Base-by-base conservation (phyloP, 2,888 invertebrate species). In the Drosophila mercatorum region DNA sequence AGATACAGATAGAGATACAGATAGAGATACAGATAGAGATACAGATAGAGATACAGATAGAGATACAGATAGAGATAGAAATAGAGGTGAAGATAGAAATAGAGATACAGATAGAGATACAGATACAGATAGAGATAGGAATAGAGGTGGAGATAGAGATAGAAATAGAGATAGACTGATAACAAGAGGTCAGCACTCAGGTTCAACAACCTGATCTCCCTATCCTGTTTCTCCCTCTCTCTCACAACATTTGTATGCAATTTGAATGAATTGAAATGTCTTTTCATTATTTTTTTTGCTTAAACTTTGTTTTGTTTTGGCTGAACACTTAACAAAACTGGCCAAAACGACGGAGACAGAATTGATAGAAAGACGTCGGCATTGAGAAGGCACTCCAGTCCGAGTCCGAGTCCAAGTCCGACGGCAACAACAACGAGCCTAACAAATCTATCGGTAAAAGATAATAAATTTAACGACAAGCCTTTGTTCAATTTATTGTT, bases 401-500 rank as follows among this genome's bases (percentile, higher is more conserved):
- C 55, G n/a, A 28, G 31, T 6, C 8, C 28, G 5, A 28, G 28
- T 28, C 28, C 69, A 61, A 66, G 36, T 36, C 36, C 2, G 11
- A 26, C 22, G 58, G 11, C 22, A 49, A 17, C 11, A 41, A 38
- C 31, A n/a, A 31, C 34, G 7, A 14, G 22, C 10, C 22, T 11
- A 41, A 41, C 41, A 72, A 78, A 78, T 58, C 65, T 78, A 86
- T 81, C 86, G 88, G 86, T 89, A 89, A 86, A 89, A 80, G 65
- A 87, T 86, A 89, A 89, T 89, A 82, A 81, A 89, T 81, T 86
- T 89, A 65, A 87, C 74, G 69, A 61, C 75, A 59, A 66, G 28
- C 89, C 72, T 79, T 86, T 87, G 85, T 89, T 78, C 58, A 68
- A 65, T 75, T 82, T 77, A 79, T 88, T 81, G 89, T 81, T 77